These are phyloP conservation scores for Ictidomys tridecemlineatus DNA, from an alignment of 2,113 vertebrate genomes.

Conservation along the genomic window DNA sequence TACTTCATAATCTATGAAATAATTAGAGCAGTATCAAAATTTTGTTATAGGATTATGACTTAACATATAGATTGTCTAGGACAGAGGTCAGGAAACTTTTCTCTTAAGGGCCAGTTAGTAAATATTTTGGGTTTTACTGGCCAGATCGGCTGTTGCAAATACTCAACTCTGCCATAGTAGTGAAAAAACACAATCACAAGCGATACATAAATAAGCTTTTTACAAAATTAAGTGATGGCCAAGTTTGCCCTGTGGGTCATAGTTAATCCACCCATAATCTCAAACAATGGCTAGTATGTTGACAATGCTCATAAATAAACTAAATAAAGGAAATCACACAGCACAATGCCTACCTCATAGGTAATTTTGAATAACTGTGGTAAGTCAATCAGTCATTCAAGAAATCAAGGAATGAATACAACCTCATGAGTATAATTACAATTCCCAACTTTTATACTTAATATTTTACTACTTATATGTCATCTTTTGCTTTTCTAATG, in stretches of 20 bases:
- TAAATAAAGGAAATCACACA: conserved; percentile 12
- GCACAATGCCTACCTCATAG: neutral
- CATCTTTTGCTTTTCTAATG: conserved; percentile 22
- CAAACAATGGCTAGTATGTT: neutral
- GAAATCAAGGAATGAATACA: neutral
- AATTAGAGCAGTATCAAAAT: neutral
- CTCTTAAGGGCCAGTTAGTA: neutral
- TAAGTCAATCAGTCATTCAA: conserved; percentile 13
- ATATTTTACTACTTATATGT: conserved; percentile 11
- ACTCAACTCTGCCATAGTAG: neutral
- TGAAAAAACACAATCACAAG: neutral
- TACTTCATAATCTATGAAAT: neutral
- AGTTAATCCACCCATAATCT: neutral
- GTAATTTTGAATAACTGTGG: neutral
- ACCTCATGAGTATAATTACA: neutral
- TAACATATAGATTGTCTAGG: neutral
- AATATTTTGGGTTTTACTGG: neutral
- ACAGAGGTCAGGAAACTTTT: neutral
- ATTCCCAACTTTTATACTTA: neutral
- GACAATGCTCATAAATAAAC: conserved; percentile 9
- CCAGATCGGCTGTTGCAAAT: neutral
- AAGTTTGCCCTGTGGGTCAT: neutral
- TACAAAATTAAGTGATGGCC: neutral
- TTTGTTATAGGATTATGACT: neutral
- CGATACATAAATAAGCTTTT: neutral